Evolutionary conservation across 2,797 vertebrate genomes (phyloP), one percentile per base, ranked within the genome.

Genomic region (Coluber constrictor): DNA sequence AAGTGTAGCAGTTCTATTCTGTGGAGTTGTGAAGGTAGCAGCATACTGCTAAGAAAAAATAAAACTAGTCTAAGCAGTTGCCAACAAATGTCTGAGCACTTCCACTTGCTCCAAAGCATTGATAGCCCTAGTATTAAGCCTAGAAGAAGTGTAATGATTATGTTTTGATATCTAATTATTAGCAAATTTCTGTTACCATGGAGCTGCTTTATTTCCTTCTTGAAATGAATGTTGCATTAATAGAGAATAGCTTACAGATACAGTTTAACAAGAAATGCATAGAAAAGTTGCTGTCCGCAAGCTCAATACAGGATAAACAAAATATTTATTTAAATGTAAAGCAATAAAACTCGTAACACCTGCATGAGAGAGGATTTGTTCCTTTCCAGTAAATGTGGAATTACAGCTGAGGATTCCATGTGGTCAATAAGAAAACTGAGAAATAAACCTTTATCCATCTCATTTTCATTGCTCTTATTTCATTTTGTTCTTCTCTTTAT

Each of bases 401-500:
- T n/a, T 59, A 18, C 27, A 23, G 32, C 59, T 74, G 37, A 89
- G 27, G 55, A 15, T 23, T 5, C 27, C 37, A 32, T 25, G 12
- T 74, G 23, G 13, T 51, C 27, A 74, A 7, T 74, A 18, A 66
- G n/a, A 63, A 27, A 63, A n/a, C 74, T 63, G 32, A 51, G 88
- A 66, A 37, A 25, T 83, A 47, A 37, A 57, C 27, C 20, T 56
- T 23, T 43, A 29, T 88, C 11, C 29, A 37, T 3, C 23, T 20
- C 91, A 37, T 9, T 55, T 27, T 93, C 90, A 94, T 25, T 95
- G 55, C 92, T 96, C 94, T 95, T 95, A 96, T 94, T 25, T 95
- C 93, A 96, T 95, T 95, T 96, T 96, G 95, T 92, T 94, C 95
- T 94, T 96, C 93, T 96, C 88, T 54, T 88, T n/a, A 66, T 90